Evolutionary conservation across 2,888 invertebrate genomes (phyloP), one percentile per base, ranked within the genome.

Genomic region (Tridacna gigas): DNA sequence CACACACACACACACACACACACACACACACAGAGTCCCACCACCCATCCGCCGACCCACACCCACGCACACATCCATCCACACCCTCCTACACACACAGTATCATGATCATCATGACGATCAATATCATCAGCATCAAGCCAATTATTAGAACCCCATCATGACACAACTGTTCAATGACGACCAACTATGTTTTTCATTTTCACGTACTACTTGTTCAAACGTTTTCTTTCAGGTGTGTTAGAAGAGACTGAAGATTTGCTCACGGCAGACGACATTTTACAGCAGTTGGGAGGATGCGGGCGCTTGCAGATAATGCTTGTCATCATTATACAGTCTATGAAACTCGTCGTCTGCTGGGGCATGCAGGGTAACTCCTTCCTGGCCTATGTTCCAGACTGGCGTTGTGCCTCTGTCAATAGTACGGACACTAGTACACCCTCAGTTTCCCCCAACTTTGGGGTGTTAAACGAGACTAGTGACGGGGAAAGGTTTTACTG

Each of bases 281-380:
- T 81, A 18, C 45, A 22, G 22, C 56, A 81, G 22, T 61, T 81
- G 3, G 81, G 77, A 45, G 77, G 81, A 0, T 81, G 77, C 60
- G 81, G 81, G n/a, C n/a, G 61, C 0, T 65, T 77, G 25, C 81
- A 81, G 60, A 56, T 81, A 22, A 45, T 81, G 26, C 28, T 81
- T 22, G 77, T 77, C 28, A 48, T 81, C 51, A 66, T 74, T n/a
- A 74, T 78, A 37, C 78, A 78, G 78, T 71, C 66, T 9, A 83
- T 83, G 83, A 83, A 83, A 47, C 13, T 71, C n/a, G 83, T 83
- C 22, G 77, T 80, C 26, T 79, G 79, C 25, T 83, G 79, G 79
- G 74, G 79, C 15, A 83, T 77, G 83, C 65, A 45, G 9, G 77
- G 77, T 15, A 80, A 80, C 25, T 28, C 71, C 0, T 83, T 83